Conservation (phyloP, 1,140 invertebrate species). For the Sminthurinus signatus region DNA sequence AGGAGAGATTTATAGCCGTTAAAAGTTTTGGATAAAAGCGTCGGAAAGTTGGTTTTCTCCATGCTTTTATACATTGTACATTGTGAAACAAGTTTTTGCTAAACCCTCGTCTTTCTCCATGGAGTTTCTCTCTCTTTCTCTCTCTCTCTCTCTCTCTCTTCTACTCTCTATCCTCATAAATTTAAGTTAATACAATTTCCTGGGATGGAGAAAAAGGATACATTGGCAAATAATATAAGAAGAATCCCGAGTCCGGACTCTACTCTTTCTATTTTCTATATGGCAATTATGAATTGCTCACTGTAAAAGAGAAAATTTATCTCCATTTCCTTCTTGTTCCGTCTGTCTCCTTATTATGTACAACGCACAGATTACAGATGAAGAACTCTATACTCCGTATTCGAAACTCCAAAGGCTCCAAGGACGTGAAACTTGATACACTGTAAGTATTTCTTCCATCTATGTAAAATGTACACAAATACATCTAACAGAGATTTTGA, state of each 20-base stretch:
- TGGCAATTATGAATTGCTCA: conserved; percentile 34
- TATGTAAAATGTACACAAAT: too few relatives aligned
- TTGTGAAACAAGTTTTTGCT: conserved; percentile 29
- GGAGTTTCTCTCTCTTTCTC: too few relatives aligned
- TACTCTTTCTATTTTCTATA: too few relatives aligned
- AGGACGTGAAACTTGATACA: too few relatives aligned
- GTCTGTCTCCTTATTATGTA: background rate
- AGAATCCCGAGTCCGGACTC: conserved; percentile 30
- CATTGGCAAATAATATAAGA: too few relatives aligned
- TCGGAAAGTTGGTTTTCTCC: conserved; percentile 38
- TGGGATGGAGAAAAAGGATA: conserved; percentile 32
- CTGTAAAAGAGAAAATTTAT: conserved; percentile 36
- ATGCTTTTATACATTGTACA: too few relatives aligned
- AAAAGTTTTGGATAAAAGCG: conserved; percentile 40
- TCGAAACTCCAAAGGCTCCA: too few relatives aligned
- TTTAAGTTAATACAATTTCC: conserved; percentile 40
- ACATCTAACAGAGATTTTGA: too few relatives aligned
- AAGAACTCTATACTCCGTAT: background rate
- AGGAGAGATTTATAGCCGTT: conserved; percentile 38
- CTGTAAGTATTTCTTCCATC: too few relatives aligned
- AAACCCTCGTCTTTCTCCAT: too few relatives aligned
- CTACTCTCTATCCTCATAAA: conserved; percentile 30
- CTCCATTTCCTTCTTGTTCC: conserved; percentile 18
- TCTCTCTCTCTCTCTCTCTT: too few relatives aligned
- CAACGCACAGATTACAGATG: background rate